Conservation (phyloP, 2,888 invertebrate genomes). For the Diadromus collaris region DNA sequence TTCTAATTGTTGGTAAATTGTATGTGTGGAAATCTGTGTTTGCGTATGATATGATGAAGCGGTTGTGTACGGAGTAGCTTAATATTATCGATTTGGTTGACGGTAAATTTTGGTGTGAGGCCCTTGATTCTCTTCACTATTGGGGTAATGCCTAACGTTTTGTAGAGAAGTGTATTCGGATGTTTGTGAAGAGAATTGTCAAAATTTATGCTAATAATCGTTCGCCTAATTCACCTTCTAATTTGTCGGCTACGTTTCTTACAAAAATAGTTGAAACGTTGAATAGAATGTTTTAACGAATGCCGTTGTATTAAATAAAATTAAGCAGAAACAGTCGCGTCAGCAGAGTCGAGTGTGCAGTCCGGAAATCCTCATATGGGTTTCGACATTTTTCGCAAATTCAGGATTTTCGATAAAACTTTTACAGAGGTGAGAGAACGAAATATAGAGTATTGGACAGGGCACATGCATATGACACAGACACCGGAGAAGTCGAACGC, state of each 20-base stretch:
- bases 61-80: too few species aligned
- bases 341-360: constrained; percentile 4
- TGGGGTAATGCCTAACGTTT: too few species aligned
- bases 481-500: constrained; percentile 38
- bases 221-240: neutral
- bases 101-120: too few species aligned
- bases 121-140: too few species aligned
- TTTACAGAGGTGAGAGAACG: constrained; percentile 4
- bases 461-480: constrained; percentile 42
- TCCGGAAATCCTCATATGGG: constrained; percentile 1
- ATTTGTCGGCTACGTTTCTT: neutral
- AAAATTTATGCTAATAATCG: neutral
- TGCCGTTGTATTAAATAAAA: neutral
- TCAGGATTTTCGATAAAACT: constrained; percentile 29
- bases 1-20: too few species aligned
- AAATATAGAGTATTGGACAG: constrained; percentile 18
- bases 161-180: too few species aligned
- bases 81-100: too few species aligned
- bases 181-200: too few species aligned
- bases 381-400: constrained; percentile 37
- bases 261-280: neutral
- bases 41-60: too few species aligned
- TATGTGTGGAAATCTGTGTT: too few species aligned
- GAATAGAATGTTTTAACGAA: neutral
- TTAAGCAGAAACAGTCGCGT: neutral